Evolutionary conservation across 2,797 vertebrate genomes (phyloP), one percentile per base, ranked within the genome.

Genomic region (Myotis daubentonii): DNA sequence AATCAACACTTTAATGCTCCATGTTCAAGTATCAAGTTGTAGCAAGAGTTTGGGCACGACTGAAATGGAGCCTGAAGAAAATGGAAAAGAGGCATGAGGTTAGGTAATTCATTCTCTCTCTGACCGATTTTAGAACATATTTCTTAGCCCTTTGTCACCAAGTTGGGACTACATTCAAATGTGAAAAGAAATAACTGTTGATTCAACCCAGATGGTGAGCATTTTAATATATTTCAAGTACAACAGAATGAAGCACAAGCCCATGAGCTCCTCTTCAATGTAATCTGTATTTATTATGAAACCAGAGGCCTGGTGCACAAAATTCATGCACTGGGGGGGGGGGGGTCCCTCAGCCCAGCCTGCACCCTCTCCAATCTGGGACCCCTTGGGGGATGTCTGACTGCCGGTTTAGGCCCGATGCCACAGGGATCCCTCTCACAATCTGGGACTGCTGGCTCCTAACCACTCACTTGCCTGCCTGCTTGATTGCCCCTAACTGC

Each of bases 181-280:
- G 17, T 75, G 44, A 79, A 82, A 94, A 94, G 41, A 94, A 87
- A 88, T 72, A 70, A 86, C 79, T 90, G 87, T 25, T 84, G 81
- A 79, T 53, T 92, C 41, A 92, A 90, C 62, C 84, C 92, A 96
- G 94, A 89, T 95, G 82, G 85, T 53, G 51, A 95, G 41, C 33
- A 88, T 88, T 85, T 94, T 55, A 92, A 83, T 83, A 80, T 80
- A 90, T 47, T 70, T 17, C 41, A 57, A 62, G 38, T 85, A 68
- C 68, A 84, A 87, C 62, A 86, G 33, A 78, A 75, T 7, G 15
- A 80, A 66, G 53, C 17, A 17, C 1, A 25, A 53, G 25, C 47
- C 38, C 5, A 10, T 22, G 33, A 82, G 49, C 22, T 75, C 33
- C 38, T 36, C 89, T 68, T 62, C 44, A 91, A 23, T 38, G 41